Conservation (phyloP, 2,797 vertebrate species). For the Mycteria americana region DNA sequence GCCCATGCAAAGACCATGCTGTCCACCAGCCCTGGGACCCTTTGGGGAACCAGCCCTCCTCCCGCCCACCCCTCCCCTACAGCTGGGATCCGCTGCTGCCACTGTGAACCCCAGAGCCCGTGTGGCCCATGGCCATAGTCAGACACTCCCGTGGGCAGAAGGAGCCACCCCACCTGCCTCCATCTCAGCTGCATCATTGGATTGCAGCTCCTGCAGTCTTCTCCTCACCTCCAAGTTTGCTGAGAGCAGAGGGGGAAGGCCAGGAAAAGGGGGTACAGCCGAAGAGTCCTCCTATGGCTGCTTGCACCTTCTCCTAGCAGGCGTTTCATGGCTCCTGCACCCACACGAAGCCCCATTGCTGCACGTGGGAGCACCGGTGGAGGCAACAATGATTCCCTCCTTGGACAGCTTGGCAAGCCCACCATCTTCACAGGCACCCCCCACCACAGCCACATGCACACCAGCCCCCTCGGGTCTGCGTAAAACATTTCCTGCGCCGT, state of each 20-base stretch:
- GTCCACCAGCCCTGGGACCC: too few relatives aligned
- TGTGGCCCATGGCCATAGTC: too few relatives aligned
- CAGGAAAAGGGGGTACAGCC: neutral
- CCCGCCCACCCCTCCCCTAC: too few relatives aligned
- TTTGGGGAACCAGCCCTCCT: neutral
- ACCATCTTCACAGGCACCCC: neutral
- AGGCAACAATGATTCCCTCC: neutral
- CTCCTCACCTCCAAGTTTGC: neutral
- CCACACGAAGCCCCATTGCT: neutral
- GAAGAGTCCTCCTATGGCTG: neutral
- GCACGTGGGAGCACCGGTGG: neutral
- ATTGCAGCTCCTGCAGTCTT: neutral
- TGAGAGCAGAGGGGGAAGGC: neutral
- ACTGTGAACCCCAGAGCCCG: neutral
- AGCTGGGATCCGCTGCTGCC: neutral
- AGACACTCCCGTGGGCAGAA: neutral
- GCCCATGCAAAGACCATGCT: neutral
- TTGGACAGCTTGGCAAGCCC: neutral
- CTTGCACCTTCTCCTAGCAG: neutral
- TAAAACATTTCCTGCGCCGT: accelerated
- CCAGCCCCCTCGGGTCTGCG: neutral
- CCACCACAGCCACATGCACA: neutral
- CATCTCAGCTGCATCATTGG: neutral
- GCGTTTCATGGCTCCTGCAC: accelerated
- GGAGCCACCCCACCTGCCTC: neutral